Evolutionary conservation across 2,797 vertebrate genomes (phyloP).

Genomic region (Diceros bicornis): DNA sequence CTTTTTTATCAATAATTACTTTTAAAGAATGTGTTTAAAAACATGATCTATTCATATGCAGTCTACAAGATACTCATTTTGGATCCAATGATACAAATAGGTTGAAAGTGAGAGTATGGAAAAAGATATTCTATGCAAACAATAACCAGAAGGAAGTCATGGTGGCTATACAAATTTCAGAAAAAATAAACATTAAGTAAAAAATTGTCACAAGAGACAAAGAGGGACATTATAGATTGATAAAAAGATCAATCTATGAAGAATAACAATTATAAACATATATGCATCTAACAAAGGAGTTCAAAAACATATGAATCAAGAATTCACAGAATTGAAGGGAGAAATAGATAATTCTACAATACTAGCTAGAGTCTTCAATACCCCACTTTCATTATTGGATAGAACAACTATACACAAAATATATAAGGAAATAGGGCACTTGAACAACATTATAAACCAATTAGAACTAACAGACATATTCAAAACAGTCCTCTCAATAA

Average conservation of each 20-base stretch:
- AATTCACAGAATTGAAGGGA: neutral
- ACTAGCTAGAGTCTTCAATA: neutral
- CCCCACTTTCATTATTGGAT: neutral
- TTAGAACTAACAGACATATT: neutral
- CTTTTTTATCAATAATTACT: neutral
- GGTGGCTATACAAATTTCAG: neutral
- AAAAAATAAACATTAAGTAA: neutral
- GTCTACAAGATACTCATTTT: neutral
- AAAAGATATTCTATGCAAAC: neutral
- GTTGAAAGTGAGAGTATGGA: neutral
- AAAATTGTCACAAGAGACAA: neutral
- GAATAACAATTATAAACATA: neutral
- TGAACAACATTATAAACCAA: neutral
- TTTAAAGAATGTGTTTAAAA: neutral
- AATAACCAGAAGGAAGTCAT: neutral
- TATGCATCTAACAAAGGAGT: neutral
- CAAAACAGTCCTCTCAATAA: neutral
- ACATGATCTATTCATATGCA: neutral
- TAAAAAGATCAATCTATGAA: neutral
- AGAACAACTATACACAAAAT: neutral
- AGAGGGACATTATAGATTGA: neutral
- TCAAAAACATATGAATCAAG: too few species aligned
- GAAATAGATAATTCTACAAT: neutral
- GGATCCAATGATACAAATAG: neutral
- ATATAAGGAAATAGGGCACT: neutral